These are phyloP conservation scores for Oenanthe melanoleuca DNA, from an alignment of 2,113 vertebrate species.

Conservation along the genomic window DNA sequence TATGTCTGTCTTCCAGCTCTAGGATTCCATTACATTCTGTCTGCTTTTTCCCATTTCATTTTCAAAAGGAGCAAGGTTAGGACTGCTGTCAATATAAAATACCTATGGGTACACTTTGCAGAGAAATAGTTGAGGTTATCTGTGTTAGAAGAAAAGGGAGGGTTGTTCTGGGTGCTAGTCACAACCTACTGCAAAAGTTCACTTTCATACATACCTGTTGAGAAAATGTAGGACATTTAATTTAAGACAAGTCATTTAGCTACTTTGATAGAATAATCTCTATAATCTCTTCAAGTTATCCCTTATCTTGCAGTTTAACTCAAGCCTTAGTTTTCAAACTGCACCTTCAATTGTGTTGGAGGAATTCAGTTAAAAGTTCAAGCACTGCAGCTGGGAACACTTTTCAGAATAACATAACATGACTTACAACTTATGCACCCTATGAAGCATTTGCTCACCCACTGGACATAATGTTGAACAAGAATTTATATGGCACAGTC, in stretches of 20 bases:
- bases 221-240: background rate
- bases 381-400: background rate
- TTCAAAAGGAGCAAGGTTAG: background rate
- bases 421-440: background rate
- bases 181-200: background rate
- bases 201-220: background rate
- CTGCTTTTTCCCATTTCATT: background rate
- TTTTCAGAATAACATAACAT: background rate
- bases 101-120: background rate
- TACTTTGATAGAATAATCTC: background rate
- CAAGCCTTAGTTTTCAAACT: background rate
- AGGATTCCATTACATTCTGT: background rate
- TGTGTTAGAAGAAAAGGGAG: background rate
- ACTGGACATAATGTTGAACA: background rate
- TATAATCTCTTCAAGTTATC: background rate
- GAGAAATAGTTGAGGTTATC: background rate
- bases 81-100: background rate
- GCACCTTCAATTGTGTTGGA: background rate
- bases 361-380: background rate
- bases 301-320: background rate
- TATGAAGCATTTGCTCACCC: background rate
- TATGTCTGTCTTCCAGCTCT: background rate
- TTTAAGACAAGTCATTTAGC: background rate
- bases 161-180: background rate
- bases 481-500: background rate